These are phyloP conservation scores for Euplagia quadripunctaria DNA, from an alignment of 2,888 invertebrate genomes.

Conservation along the genomic window DNA sequence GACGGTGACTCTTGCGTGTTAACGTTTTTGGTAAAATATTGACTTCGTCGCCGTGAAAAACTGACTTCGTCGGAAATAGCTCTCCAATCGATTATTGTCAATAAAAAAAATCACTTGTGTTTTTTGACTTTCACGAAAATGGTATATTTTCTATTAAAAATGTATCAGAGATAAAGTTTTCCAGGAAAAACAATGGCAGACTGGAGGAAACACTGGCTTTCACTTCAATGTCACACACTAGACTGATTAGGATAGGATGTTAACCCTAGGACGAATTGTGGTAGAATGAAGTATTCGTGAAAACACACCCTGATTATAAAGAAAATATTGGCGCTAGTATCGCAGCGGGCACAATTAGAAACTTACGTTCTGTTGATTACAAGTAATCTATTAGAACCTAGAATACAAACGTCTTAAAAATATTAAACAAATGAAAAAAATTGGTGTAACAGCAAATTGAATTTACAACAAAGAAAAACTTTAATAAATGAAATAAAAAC, in stretches of 20 bases:
- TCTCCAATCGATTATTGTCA: conserved; percentile 67
- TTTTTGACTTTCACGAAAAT: conserved; percentile 52
- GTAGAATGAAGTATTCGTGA: conserved; percentile 85
- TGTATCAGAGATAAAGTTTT: conserved; percentile 55
- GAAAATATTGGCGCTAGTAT: conserved; percentile 84
- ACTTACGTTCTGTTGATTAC: conserved; percentile 49
- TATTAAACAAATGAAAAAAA: not conserved
- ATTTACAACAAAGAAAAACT: not conserved
- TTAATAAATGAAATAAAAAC: conserved; percentile 6
- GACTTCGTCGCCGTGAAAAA: conserved; percentile 62
- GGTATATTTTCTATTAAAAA: conserved; percentile 51
- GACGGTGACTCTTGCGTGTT: conserved; percentile 76
- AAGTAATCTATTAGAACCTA: conserved; percentile 28
- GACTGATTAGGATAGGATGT: conserved; percentile 75
- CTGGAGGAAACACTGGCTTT: conserved; percentile 70
- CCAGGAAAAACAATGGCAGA: conserved; percentile 48
- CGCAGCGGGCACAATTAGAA: conserved; percentile 65
- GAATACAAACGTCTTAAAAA: not conserved
- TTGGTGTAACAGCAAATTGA: not conserved
- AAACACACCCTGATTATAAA: conserved; percentile 85
- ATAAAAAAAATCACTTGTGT: conserved; percentile 50
- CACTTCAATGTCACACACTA: conserved; percentile 81
- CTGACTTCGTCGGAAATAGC: conserved; percentile 62
- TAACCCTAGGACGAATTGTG: conserved; percentile 83
- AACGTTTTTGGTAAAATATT: conserved; percentile 79